Percentiles rank a stretch among this genome's conserved stretches.
These are phyloP conservation scores for Chaunax sp. DNA, from an alignment of 2,797 vertebrate genomes.

Conservation along the genomic window DNA sequence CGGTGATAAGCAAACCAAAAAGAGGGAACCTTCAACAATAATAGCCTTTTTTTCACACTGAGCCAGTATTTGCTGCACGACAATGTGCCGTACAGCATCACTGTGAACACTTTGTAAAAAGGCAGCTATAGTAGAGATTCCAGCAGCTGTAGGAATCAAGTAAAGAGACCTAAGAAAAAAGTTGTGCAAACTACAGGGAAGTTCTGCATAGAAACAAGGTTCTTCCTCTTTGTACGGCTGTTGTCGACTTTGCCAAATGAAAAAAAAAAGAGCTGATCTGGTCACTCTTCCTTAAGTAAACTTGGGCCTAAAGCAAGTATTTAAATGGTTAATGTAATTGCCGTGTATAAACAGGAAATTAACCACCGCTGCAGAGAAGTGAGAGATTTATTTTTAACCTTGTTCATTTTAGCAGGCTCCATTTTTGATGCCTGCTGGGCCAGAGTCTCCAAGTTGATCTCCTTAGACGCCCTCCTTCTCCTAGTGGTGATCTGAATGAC, in stretches of 20 bases:
- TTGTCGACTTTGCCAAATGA: conserved; percentile 28
- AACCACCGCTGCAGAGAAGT: background rate
- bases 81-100: background rate
- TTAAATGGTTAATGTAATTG: background rate
- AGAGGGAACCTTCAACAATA: background rate
- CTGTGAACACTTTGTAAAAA: conserved; percentile 5
- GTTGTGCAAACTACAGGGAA: conserved; percentile 66
- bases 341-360: conserved; percentile 2
- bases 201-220: conserved; percentile 64
- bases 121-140: conserved; percentile 10
- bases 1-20: conserved; percentile 14
- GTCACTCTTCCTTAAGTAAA: background rate
- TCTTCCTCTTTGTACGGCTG: conserved; percentile 72
- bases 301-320: background rate
- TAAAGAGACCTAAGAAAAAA: conserved; percentile 41
- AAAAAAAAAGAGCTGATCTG: conserved; percentile 9
- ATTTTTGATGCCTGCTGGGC: conserved; percentile 93
- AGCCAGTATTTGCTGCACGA: conserved; percentile 5
- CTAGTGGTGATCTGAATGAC: conserved; percentile 90
- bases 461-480: conserved; percentile 89
- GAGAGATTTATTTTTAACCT: conserved; percentile 58
- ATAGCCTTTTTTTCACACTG: conserved; percentile 26
- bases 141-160: conserved; percentile 24
- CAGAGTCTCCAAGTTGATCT: conserved; percentile 92
- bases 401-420: conserved; percentile 79